phyloP scores from a whole-genome alignment of 1,140 invertebrate species.

The Orchestia grillus region DNA sequence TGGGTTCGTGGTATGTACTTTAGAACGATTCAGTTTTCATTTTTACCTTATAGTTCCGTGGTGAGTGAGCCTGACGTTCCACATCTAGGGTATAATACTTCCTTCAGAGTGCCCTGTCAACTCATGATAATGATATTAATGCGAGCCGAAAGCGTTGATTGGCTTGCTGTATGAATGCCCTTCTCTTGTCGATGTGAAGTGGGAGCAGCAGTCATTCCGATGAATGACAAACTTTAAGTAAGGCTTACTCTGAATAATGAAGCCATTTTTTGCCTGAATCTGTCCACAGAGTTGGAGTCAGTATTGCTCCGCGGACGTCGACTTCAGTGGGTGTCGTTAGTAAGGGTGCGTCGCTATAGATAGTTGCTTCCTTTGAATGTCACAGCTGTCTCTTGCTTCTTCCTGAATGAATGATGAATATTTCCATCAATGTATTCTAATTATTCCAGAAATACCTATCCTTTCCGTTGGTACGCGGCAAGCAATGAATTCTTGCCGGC shows the following conservation, averaged over 20 bases:
- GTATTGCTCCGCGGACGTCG: not conserved
- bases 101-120: not conserved
- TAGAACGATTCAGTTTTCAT: not conserved
- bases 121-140: not conserved
- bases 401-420: not conserved
- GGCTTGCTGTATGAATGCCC: too few species aligned
- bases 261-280: too few species aligned
- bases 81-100: not conserved
- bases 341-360: not conserved
- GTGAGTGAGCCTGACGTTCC: not conserved
- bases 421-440: not conserved
- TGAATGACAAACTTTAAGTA: not conserved
- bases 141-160: not conserved
- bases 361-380: not conserved
- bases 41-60: not conserved
- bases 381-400: not conserved
- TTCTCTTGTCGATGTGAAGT: not conserved
- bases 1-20: not conserved
- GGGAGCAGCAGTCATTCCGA: not conserved
- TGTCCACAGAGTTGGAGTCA: too few species aligned
- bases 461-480: not conserved
- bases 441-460: not conserved
- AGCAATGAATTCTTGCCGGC: not conserved
- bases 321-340: not conserved
- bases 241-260: too few species aligned